Evolutionary conservation across 2,888 invertebrate genomes (phyloP), one percentile per base, ranked within the genome.

Genomic region (Eretmocerus hayati): DNA sequence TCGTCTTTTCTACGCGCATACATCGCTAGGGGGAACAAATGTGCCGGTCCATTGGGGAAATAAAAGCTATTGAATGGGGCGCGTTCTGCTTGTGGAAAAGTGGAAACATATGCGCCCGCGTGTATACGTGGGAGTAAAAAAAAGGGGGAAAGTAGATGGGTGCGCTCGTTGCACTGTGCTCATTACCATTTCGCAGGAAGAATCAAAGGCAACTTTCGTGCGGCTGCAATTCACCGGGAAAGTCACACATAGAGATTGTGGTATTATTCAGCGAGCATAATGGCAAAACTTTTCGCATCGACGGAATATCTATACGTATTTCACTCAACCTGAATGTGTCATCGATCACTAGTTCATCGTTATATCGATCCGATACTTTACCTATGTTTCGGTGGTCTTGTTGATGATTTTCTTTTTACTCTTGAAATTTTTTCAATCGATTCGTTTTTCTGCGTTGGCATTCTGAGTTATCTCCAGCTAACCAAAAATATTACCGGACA

Each of bases 171-270:
- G 31, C 20, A 30, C 32, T 16, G 30, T 21, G 9, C 44, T 44
- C 44, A 38, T 44, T 44, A 44, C n/a, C 37, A 31, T 38, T 38
- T 38, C 19, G 2, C 11, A 3, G 30, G 23, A 44, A 44, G 11
- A 44, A 44, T 38, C 31, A 44, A 44, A 44, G 44, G 11, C 35
- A 23, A 38, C 37, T 31, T 18, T 30, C 19, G n/a, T 26, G 8
- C 11, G 26, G 6, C 26, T 26, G 26, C 11, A 6, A 11, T 26
- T 6, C 6, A 26, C 26, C n/a, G n/a, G n/a, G n/a, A 11, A 26
- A 26, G 26, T 26, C 26, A 11, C 8, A 11, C 15, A 9, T 23
- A n/a, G 11, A 43, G 33, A 5, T 5, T n/a, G 21, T 35, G 5
- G 22, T 33, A 46, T 35, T 41, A 32, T 35, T 31, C 8, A n/a